phyloP scores from a whole-genome alignment of 2,113 vertebrate species.

The Heterochromis multidens region DNA sequence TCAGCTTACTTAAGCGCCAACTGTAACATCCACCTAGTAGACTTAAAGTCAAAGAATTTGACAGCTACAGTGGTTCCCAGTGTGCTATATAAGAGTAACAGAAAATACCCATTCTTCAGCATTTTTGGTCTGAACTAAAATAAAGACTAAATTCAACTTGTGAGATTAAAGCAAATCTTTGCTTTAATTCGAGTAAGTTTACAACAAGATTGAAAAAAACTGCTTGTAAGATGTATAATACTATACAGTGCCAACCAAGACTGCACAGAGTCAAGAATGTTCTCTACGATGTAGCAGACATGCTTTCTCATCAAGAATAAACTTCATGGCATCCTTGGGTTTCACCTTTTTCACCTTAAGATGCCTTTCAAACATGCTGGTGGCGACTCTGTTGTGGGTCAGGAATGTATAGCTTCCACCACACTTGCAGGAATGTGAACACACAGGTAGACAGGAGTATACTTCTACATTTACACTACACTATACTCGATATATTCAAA shows the following conservation, averaged over 20 bases:
- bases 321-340: not conserved
- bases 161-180: not conserved
- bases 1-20: not conserved
- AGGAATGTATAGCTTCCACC: not conserved
- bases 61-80: not conserved
- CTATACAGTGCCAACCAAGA: not conserved
- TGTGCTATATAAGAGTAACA: not conserved
- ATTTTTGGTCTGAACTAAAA: not conserved
- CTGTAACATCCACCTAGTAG: not conserved
- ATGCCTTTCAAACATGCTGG: not conserved
- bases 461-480: not conserved
- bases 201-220: not conserved
- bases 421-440: not conserved
- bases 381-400: not conserved
- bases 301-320: not conserved
- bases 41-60: not conserved
- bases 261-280: not conserved
- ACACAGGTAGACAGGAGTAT: not conserved
- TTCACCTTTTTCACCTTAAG: not conserved
- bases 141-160: not conserved
- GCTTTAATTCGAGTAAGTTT: not conserved
- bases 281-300: too few relatives aligned
- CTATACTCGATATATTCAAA: not conserved
- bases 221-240: not conserved
- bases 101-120: not conserved